Evolutionary conservation across 2,888 invertebrate species (phyloP), one percentile per base, ranked within the genome.

Genomic region (Polydrusus tereticollis): DNA sequence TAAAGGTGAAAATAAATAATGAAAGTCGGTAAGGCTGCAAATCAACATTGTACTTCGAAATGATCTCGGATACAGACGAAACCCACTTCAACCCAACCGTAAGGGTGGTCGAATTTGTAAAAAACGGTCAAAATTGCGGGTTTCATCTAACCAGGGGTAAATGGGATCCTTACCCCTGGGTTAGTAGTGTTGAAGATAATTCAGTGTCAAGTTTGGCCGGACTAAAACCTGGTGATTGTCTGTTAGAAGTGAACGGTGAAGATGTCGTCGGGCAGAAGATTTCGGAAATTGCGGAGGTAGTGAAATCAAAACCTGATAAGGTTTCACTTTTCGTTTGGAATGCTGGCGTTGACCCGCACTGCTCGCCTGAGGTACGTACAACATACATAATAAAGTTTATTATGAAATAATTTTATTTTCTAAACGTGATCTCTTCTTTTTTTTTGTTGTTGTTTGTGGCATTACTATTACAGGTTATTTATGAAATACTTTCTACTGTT

Each of bases 81-180:
- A 80, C 81, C 63, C 80, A 82, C 26, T 80, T 78, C 63, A 78
- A 77, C 76, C 79, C 83, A 23, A 75, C 79, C 8, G 77, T 83
- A 60, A 79, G 84, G 55, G 62, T 80, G 85, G 79, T 95, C 7
- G 87, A 89, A 76, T 86, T 92, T 1, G 88, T 89, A 3, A 89
- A 89, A 79, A 88, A 89, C 47, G 88, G 88, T 60, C 88, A 60
- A 41, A 75, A 88, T 1, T 89, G 91, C 45, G 94, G 94, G 0
- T 93, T 94, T 82, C 88, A 93, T 73, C 86, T 94, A 41, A 92
- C 92, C 0, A 88, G 93, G 77, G 92, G 91, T 5, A 89, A 93
- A 72, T 94, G 93, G 93, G 94, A 94, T 84, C 93, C 93, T 0
- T 94, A 94, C 85, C 93, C 94, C 20, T 94, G 94, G 93, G 91